Conservation (phyloP, 1,140 invertebrate genomes). For the Eueides isabella region DNA sequence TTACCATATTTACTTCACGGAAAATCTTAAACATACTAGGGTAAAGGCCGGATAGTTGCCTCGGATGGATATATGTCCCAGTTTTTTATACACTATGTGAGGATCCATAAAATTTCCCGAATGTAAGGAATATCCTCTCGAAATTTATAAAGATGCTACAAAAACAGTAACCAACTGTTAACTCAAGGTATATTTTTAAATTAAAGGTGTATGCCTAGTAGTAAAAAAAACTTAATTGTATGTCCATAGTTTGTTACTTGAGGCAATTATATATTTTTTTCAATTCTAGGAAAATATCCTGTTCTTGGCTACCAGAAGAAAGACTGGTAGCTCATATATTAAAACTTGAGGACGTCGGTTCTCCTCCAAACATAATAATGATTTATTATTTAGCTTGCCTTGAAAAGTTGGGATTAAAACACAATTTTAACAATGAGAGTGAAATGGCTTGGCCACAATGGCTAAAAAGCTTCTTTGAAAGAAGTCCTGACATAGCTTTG, state of each 20-base stretch:
- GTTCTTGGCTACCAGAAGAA: too few relatives aligned
- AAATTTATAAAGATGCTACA: conserved; percentile 32
- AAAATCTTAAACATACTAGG: not conserved
- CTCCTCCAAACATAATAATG: conserved; percentile 38
- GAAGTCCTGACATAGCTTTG: conserved; percentile 57
- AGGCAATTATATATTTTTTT: too few relatives aligned
- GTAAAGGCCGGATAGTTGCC: too few relatives aligned
- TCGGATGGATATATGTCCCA: too few relatives aligned
- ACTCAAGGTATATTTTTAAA: too few relatives aligned
- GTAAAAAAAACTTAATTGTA: too few relatives aligned
- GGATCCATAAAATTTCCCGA: too few relatives aligned
- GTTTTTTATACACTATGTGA: too few relatives aligned
- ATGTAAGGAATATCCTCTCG: conserved; percentile 45
- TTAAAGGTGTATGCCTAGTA: too few relatives aligned
- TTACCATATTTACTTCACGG: not conserved
- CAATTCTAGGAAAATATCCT: conserved; percentile 53
- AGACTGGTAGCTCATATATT: conserved; percentile 56
- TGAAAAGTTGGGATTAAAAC: conserved; percentile 52
- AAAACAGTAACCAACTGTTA: conserved; percentile 26
- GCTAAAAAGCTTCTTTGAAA: conserved; percentile 54
- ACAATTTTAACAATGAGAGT: conserved; percentile 57
- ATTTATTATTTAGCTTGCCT: conserved; percentile 50
- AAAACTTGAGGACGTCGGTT: conserved; percentile 48
- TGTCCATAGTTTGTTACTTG: too few relatives aligned
- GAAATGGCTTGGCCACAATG: conserved; percentile 55